These are phyloP conservation scores for Ophioderma brevispina DNA, from an alignment of 35 echinoderm and acorn worm species.

Conservation along the genomic window DNA sequence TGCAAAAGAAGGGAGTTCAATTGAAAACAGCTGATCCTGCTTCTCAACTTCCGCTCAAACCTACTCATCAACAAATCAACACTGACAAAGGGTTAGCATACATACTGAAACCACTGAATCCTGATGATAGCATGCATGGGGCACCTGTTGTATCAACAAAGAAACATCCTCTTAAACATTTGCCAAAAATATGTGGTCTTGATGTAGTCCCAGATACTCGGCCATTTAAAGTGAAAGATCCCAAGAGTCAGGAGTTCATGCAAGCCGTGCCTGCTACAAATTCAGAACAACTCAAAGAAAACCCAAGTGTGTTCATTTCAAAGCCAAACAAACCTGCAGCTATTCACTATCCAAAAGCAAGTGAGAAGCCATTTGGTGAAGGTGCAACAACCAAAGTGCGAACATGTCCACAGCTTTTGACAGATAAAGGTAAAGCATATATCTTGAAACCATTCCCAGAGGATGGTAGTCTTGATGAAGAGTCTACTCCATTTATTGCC, in stretches of 20 bases:
- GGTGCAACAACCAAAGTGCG: no score
- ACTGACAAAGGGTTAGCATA: slow-evolving; percentile 58
- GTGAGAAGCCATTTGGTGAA: no score
- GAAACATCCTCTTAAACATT: neutral
- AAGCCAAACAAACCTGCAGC: neutral
- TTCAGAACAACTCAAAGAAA: slow-evolving; percentile 30
- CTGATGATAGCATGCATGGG: neutral
- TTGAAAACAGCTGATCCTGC: neutral
- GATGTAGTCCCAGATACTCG: neutral
- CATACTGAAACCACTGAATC: slow-evolving; percentile 4
- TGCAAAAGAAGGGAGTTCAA: neutral
- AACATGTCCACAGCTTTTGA: neutral
- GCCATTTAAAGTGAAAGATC: slow-evolving; percentile 22
- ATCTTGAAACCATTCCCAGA: slow-evolving; percentile 42
- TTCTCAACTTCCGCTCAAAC: no score
- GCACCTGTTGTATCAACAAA: neutral
- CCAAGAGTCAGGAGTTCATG: slow-evolving; percentile 28
- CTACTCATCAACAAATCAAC: slow-evolving; percentile 5
- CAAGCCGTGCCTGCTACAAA: slow-evolving; percentile 40
- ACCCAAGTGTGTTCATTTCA: neutral
- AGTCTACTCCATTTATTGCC: neutral
- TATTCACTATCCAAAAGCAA: neutral
- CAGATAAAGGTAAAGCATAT: slow-evolving; percentile 72
- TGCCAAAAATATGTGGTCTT: neutral
- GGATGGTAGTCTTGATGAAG: neutral